A percentile compares a stretch with the other conserved stretches of the same genome.
Conservation (phyloP, 2,797 vertebrate genomes). For the Cheirogaleus major region DNA sequence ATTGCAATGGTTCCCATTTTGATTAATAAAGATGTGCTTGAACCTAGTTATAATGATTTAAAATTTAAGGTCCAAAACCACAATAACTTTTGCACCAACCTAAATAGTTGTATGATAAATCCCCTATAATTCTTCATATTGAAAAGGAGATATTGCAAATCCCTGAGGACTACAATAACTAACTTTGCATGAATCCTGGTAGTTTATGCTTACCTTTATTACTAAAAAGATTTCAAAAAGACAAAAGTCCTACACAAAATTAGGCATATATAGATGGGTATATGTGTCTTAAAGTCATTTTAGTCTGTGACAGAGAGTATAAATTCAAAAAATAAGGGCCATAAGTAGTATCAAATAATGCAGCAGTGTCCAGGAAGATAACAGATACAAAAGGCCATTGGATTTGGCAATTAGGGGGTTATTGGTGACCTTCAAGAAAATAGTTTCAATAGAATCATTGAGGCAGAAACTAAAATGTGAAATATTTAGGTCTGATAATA, state of each 20-base stretch:
- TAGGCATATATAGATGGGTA: not conserved
- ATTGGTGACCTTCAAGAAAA: not conserved
- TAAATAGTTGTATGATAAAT: not conserved
- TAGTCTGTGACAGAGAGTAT: not conserved
- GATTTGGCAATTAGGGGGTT: not conserved
- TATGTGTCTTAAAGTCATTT: not conserved
- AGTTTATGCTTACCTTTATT: not conserved
- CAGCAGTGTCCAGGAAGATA: not conserved
- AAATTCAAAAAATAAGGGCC: not conserved
- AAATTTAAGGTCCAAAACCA: too few relatives aligned
- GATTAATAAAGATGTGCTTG: too few relatives aligned
- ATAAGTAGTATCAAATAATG: not conserved
- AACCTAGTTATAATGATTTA: too few relatives aligned
- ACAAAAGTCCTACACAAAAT: not conserved
- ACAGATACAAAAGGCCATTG: not conserved
- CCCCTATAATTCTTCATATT: not conserved
- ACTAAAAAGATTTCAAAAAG: not conserved
- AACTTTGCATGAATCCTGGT: not conserved
- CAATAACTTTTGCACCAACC: too few relatives aligned
- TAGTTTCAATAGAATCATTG: not conserved
- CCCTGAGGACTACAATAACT: not conserved
- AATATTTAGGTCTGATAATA: slow-evolving; percentile 14
- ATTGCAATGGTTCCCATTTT: too few relatives aligned
- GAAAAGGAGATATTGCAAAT: not conserved
- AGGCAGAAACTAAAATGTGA: slow-evolving; percentile 15